Percentiles rank a stretch among this genome's conserved stretches.
Conservation (phyloP, 2,888 invertebrate genomes). For the Yponomeuta sedellus region DNA sequence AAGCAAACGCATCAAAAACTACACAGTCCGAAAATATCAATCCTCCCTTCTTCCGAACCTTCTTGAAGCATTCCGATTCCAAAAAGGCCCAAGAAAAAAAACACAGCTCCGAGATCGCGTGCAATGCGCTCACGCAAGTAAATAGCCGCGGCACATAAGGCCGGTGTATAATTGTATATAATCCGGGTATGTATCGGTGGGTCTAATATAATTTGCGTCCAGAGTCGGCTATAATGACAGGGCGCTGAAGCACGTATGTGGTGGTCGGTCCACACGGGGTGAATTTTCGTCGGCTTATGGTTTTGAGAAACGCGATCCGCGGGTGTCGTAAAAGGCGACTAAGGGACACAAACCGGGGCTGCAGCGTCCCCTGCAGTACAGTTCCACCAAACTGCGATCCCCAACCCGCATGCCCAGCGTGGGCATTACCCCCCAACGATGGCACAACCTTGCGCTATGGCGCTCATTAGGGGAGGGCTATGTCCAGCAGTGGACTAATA, state of each 20-base stretch:
- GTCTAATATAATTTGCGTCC: conserved; percentile 68
- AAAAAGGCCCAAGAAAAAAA: not conserved
- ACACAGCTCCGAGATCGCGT: not conserved
- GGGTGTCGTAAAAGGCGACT: no score
- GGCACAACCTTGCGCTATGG: no score
- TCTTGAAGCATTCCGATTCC: not conserved
- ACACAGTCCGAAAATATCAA: not conserved
- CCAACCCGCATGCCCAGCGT: no score
- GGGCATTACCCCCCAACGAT: no score
- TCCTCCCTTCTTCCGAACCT: not conserved
- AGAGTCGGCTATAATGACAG: conserved; percentile 62
- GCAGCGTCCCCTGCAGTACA: no score
- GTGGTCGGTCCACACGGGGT: conserved; percentile 47
- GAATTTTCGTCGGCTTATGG: conserved; percentile 18
- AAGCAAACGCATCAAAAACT: not conserved
- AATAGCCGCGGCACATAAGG: conserved; percentile 11
- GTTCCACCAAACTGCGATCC: no score
- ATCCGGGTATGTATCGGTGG: conserved; percentile 49
- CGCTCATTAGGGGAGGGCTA: no score
- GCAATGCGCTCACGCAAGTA: not conserved
- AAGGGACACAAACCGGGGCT: no score
- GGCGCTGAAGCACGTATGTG: conserved; percentile 48
- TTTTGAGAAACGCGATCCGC: no score
- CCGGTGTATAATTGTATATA: conserved; percentile 63
- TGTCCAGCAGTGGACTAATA: no score